phyloP scores from a whole-genome alignment of 2,113 vertebrate species.

The Jaculus jaculus region DNA sequence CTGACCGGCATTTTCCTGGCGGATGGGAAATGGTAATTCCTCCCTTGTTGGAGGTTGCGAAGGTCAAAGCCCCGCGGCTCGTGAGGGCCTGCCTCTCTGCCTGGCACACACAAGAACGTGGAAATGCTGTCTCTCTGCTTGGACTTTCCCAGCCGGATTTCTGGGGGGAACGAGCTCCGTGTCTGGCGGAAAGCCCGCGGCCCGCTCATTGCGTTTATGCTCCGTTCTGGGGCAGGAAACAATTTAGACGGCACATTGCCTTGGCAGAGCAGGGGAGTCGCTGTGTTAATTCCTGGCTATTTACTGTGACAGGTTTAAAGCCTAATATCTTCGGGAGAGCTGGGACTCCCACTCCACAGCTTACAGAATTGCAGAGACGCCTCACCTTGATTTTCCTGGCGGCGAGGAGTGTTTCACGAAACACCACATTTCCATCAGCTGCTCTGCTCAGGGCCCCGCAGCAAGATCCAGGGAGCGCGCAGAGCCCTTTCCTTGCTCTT shows the following conservation, averaged over 20 bases:
- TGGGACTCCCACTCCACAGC: background rate
- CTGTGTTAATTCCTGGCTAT: conserved; percentile 58
- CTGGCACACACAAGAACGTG: fast-evolving
- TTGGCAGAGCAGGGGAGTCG: conserved; percentile 9
- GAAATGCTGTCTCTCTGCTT: background rate
- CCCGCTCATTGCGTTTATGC: conserved; percentile 30
- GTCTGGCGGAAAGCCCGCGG: background rate
- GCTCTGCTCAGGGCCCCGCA: background rate
- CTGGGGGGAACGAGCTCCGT: background rate
- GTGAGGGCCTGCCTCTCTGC: background rate
- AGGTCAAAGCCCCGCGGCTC: background rate
- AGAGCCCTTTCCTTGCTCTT: background rate
- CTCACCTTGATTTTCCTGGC: background rate
- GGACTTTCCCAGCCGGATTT: background rate
- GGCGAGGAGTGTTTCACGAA: background rate
- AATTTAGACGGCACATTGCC: conserved; percentile 65
- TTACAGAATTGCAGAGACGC: background rate
- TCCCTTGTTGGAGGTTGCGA: background rate
- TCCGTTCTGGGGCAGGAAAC: conserved; percentile 42
- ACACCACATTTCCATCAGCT: background rate
- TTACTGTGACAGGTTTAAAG: conserved; percentile 68
- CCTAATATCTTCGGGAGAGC: background rate
- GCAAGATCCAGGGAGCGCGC: background rate
- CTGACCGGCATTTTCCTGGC: conserved; percentile 9
- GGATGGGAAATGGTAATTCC: background rate